Evolutionary conservation across 2,888 invertebrate species (phyloP), one percentile per base, ranked within the genome.

Genomic region (Heliconius sara): DNA sequence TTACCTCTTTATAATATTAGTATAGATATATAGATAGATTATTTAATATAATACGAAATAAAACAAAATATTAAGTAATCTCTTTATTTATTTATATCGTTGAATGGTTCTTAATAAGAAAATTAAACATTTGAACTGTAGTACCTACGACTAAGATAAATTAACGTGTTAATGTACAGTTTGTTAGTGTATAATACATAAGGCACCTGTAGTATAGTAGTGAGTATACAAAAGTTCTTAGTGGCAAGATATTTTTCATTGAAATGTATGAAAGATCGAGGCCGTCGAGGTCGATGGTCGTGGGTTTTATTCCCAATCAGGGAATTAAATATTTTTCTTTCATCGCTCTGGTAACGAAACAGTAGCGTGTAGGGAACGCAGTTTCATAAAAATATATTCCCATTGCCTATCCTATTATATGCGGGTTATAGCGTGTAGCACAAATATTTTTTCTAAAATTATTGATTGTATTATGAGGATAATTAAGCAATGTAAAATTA

Each of bases 131-230:
- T 91, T 90, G 89, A 91, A 91, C 91, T 91, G 88, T 80, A 86
- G 84, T 68, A 68, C 86, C 85, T 63, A 65, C 43, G 76, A 30
- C 80, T 79, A 76, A 81, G 78, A 93, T 94, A 93, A 94, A 93
- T 93, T 92, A 93, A 92, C 87, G 89, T 88, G 87, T 90, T 90
- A 90, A 90, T 91, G 86, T 91, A 90, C 89, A 89, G 83, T 88
- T 88, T 86, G 88, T 88, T 88, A 82, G 85, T 88, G 86, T 91
- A 89, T 91, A 87, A 89, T 90, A 92, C 89, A 91, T 86, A 92
- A 92, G 94, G 93, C 94, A 93, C 93, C 93, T 86, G 87, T 83
- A 85, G 47, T 84, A 86, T 83, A 85, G 47, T 84, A 86, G 12
- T 90, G 91, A 92, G 91, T 92, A 91, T 90, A 90, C 86, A n/a